Evolutionary conservation across 1,140 invertebrate genomes (phyloP), one percentile per base, ranked within the genome.

Genomic region (Zaprionus taronus): DNA sequence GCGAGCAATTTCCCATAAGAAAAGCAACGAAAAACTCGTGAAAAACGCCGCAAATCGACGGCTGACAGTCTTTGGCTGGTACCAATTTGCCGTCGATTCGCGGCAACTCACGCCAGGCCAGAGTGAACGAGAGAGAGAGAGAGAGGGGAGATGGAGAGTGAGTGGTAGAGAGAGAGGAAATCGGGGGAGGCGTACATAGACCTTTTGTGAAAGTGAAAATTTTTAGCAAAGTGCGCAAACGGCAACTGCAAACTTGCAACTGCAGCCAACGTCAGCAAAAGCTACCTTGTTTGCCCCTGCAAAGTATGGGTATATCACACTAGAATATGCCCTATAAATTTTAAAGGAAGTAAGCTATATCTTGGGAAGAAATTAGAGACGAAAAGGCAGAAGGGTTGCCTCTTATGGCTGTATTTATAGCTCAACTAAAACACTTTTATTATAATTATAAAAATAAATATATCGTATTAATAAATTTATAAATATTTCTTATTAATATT

Each of bases 131-230:
- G 9, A 34, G 31, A 31, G 41, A 44, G n/a, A 12, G 12, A 72
- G 55, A 61, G 34, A 67, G 56, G 14, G 22, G 60, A 15, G 60
- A 17, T 22, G 53, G 11, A 49, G 60, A 41, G 28, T 17, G 28
- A n/a, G 9, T 4, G 66, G 60, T 15, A 28, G 36, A 31, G 14
- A n/a, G 20, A 17, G 65, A 61, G 72, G 66, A 56, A 74, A 69
- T 61, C 68, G 67, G 56, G 56, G 51, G 53, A 62, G 56, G 67
- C 84, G 83, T 89, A 77, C 83, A 81, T 76, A 87, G 83, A 87
- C 83, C 83, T 87, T 86, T 87, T 81, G 83, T 87, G 84, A 87
- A 87, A 87, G 83, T 87, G 83, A 87, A 76, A 87, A 87, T 87
- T 79, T 83, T 84, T 60, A 22, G 56, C 67, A 69, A 78, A 70